Evolutionary conservation across 2,888 invertebrate genomes (phyloP).

Genomic region (Ornithoptera priamus): DNA sequence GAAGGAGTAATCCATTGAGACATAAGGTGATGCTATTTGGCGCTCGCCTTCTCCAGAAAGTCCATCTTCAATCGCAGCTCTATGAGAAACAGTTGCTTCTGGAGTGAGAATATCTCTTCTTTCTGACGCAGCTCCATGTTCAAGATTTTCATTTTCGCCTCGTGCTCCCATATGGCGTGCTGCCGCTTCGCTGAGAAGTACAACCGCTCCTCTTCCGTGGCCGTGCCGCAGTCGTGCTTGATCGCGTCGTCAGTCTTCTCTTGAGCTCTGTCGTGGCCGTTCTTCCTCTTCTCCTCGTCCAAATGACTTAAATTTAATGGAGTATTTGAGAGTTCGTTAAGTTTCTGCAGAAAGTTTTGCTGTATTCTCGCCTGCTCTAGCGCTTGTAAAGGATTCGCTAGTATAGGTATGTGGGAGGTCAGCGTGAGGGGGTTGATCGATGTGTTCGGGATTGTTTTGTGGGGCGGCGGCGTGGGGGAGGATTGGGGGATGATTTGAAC

Average conservation of each 20-base stretch:
- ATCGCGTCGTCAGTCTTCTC: slow-evolving; percentile 50
- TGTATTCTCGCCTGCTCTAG: slow-evolving; percentile 69
- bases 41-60: slow-evolving; percentile 73
- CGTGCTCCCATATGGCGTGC: slow-evolving; percentile 75
- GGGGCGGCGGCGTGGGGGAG: slow-evolving; percentile 55
- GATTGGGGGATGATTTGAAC: slow-evolving; percentile 72
- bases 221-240: slow-evolving; percentile 53
- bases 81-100: slow-evolving; percentile 74
- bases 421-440: slow-evolving; percentile 39
- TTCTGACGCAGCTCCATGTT: slow-evolving; percentile 74
- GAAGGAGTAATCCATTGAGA: background rate
- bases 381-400: slow-evolving; percentile 63
- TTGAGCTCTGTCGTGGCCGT: slow-evolving; percentile 49
- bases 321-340: slow-evolving; percentile 70
- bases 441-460: slow-evolving; percentile 39
- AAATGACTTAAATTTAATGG: slow-evolving; percentile 72
- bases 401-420: slow-evolving; percentile 45
- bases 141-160: slow-evolving; percentile 75
- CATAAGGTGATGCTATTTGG: slow-evolving; percentile 48
- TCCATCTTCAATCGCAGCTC: slow-evolving; percentile 76
- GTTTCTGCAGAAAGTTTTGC: slow-evolving; percentile 66
- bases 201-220: slow-evolving; percentile 66
- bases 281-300: slow-evolving; percentile 57
- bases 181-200: slow-evolving; percentile 72
- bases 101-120: slow-evolving; percentile 74